Conservation (phyloP, 2,797 vertebrate species). For the Petrocephalus sullivani region DNA sequence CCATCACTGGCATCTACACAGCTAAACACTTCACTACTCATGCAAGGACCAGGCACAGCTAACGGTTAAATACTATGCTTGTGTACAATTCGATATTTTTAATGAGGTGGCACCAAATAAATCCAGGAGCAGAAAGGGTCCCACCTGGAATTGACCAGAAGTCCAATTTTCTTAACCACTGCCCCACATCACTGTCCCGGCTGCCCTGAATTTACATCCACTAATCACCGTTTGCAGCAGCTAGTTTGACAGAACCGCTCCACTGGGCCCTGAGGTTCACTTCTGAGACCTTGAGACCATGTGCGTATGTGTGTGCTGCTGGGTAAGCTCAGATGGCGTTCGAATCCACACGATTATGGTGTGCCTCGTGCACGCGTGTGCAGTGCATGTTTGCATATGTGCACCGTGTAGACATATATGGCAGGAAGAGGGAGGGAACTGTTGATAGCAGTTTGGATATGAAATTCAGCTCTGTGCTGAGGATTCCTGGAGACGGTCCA, state of each 20-base stretch:
- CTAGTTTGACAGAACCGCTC: background rate
- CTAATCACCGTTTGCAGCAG: background rate
- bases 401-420: background rate
- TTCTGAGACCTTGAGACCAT: background rate
- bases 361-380: background rate
- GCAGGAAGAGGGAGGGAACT: too few species aligned
- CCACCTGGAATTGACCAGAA: conserved; percentile 4
- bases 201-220: background rate
- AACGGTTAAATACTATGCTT: background rate
- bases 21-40: background rate
- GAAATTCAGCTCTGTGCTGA: too few species aligned
- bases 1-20: background rate
- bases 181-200: background rate
- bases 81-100: background rate
- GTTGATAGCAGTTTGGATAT: too few species aligned
- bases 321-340: background rate
- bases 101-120: background rate
- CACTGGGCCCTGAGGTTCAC: background rate
- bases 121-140: background rate
- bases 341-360: background rate
- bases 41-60: background rate
- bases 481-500: too few species aligned
- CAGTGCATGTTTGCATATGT: background rate
- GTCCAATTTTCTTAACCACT: background rate
- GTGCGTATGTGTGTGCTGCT: background rate